Percentiles rank a stretch among this genome's conserved stretches.
phyloP scores from a whole-genome alignment of 2,113 vertebrate genomes.

The Taxidea taxus region DNA sequence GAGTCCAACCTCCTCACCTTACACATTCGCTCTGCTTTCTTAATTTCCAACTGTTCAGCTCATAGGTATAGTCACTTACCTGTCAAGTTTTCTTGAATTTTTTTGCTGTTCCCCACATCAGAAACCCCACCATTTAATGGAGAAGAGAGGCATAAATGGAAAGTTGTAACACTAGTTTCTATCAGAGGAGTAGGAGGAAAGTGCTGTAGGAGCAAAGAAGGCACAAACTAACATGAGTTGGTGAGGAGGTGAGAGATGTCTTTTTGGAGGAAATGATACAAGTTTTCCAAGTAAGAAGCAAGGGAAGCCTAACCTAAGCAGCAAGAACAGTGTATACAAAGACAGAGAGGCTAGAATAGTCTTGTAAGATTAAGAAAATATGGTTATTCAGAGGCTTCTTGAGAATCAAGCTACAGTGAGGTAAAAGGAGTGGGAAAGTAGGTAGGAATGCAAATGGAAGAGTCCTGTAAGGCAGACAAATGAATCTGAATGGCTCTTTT shows the following conservation, averaged over 20 bases:
- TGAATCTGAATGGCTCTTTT: neutral
- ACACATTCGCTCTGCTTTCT: neutral
- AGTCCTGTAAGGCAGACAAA: neutral
- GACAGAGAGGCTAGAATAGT: neutral
- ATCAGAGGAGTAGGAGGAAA: neutral
- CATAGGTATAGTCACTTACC: neutral
- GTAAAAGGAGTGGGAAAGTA: neutral
- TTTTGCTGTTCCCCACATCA: neutral
- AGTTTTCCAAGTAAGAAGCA: neutral
- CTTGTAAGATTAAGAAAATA: neutral
- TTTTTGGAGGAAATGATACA: neutral
- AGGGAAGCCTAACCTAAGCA: too few relatives aligned
- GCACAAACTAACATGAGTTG: neutral
- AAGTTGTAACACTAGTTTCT: neutral
- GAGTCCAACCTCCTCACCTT: neutral
- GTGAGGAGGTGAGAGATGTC: neutral
- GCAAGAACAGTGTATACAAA: neutral
- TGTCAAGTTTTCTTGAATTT: neutral
- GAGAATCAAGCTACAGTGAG: neutral
- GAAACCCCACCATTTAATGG: neutral
- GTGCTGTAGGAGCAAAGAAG: neutral
- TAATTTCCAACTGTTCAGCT: neutral
- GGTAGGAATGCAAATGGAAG: neutral
- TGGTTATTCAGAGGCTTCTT: neutral
- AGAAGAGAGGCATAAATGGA: neutral